Evolutionary conservation across 2,113 vertebrate species (phyloP).

Genomic region (Xiphophorus hellerii): DNA sequence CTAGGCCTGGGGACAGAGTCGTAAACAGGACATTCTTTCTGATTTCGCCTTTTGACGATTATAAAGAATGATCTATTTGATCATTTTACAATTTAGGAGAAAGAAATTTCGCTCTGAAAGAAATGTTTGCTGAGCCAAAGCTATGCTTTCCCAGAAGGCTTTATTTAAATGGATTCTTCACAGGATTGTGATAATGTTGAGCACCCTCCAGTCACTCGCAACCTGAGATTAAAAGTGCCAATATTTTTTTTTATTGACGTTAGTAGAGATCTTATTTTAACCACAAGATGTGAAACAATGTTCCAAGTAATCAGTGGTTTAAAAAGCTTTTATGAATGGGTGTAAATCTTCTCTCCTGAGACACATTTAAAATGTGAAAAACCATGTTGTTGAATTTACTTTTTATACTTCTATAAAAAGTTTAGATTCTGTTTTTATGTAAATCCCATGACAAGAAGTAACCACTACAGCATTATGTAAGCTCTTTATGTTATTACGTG

Average conservation of each 20-base stretch:
- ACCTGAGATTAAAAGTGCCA: conserved; percentile 49
- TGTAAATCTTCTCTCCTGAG: conserved; percentile 66
- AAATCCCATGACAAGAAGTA: background rate
- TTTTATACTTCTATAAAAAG: conserved; percentile 31
- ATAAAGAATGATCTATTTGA: conserved; percentile 54
- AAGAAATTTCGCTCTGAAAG: conserved; percentile 30
- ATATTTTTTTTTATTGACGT: conserved; percentile 7
- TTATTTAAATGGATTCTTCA: conserved; percentile 41
- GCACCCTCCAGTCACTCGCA: conserved; percentile 39
- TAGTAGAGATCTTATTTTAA: conserved; percentile 22
- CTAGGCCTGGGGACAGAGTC: conserved; percentile 11
- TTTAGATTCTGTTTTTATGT: background rate
- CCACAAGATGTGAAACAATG: conserved; percentile 44
- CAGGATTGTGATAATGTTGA: conserved; percentile 11
- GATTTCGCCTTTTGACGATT: conserved; percentile 5
- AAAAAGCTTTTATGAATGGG: conserved; percentile 62
- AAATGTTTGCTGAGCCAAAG: conserved; percentile 44
- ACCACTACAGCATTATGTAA: background rate
- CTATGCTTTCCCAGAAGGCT: conserved; percentile 24
- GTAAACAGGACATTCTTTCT: conserved; percentile 34
- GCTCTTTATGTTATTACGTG: background rate
- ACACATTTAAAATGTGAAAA: conserved; percentile 74
- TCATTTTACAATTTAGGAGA: conserved; percentile 56
- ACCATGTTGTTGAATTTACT: conserved; percentile 34
- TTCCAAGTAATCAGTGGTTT: conserved; percentile 48